Evolutionary conservation across 2,113 vertebrate genomes (phyloP), one percentile per base, ranked within the genome.

Genomic region (Protomyctophum bolini): DNA sequence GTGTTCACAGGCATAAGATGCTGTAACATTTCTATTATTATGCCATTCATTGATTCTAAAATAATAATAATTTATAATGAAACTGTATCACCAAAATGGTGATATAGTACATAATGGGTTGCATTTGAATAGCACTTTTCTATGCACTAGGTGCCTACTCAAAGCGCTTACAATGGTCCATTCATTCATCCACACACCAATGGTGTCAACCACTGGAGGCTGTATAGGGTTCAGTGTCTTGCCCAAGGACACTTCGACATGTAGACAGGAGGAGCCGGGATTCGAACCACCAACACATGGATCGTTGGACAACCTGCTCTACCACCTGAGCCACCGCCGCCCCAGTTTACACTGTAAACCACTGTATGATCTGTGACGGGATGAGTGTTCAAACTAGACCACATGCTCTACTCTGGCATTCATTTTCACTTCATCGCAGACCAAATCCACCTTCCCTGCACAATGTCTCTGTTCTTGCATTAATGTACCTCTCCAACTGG

Each of bases 11-110:
- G 7, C 29, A 14, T 9, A 8, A 70, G 65, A 55, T 72, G 73
- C 73, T 8, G 62, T 79, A 73, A 76, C 68, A 63, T 82, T 80
- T 75, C 66, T 29, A 77, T 73, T 63, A 54, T 10, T 10, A 3
- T 12, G 52, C n/a, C 12, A 4, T 12, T 12, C 52, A 11, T 54
- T 12, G 11, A 41, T 41, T 41, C 33, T 41, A 41, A 1, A 21
- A 21, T 21, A n/a, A n/a, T 21, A 21, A 21, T 21, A 21, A 21
- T 21, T 21, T 2, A 21, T 1, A 21, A 21, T 21, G 21, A 21
- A 21, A 21, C 21, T 21, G 21, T 21, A 21, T 21, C 21, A 21
- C 21, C 21, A 21, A 21, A 41, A 41, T 41, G 33, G 33, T 41
- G 33, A 41, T 41, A 6, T 41, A 41, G 33, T 41, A 41, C 33